Evolutionary conservation across 2,797 vertebrate species (phyloP).

Genomic region (Pangasius mekongensis): DNA sequence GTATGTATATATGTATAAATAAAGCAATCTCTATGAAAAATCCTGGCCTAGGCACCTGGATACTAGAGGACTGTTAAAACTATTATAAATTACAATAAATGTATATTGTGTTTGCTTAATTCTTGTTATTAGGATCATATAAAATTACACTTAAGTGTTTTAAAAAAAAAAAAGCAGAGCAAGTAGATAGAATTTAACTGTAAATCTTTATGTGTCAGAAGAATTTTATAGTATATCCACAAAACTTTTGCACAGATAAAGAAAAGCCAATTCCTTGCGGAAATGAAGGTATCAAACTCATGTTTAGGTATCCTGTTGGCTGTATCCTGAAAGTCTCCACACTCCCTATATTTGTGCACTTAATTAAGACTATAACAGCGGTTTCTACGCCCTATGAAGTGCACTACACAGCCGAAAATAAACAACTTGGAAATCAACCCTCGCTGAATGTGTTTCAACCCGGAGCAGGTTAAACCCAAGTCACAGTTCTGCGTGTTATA

Average conservation of each 20-base stretch:
- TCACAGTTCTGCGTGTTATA: background rate
- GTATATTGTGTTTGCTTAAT: too few relatives aligned
- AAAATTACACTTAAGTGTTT: background rate
- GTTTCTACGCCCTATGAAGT: background rate
- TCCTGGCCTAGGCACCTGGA: too few relatives aligned
- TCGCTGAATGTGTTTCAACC: background rate
- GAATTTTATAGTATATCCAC: background rate
- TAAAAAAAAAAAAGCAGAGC: background rate
- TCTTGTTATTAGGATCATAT: background rate
- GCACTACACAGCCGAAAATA: background rate
- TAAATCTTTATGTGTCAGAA: background rate
- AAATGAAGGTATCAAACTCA: background rate
- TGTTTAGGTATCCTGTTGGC: background rate
- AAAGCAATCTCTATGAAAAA: too few relatives aligned
- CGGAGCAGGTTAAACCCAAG: background rate
- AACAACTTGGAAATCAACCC: background rate
- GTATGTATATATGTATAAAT: too few relatives aligned
- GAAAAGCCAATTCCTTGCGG: background rate
- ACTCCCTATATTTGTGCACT: background rate
- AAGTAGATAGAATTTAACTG: background rate
- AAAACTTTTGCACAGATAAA: background rate
- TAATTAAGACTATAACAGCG: background rate
- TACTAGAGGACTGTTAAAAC: too few relatives aligned
- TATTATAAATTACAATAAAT: too few relatives aligned
- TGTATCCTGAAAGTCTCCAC: background rate